Evolutionary conservation across 2,797 vertebrate genomes (phyloP).

Genomic region (Esox masquinongy): DNA sequence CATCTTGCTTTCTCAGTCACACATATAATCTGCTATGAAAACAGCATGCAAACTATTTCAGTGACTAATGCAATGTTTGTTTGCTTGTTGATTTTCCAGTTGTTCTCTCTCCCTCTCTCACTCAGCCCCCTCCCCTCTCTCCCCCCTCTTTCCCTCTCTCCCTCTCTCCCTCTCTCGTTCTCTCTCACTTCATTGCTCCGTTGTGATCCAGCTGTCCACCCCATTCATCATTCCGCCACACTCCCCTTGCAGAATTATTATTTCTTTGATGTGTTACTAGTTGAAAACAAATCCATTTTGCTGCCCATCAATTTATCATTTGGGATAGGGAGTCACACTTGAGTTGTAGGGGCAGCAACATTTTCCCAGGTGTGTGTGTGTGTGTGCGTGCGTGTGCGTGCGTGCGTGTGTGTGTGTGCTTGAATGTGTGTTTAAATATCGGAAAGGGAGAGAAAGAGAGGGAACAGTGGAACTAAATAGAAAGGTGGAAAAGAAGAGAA

Average conservation of each 20-base stretch:
- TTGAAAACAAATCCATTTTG: conserved; percentile 85
- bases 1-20: conserved; percentile 8
- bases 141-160: conserved; percentile 9
- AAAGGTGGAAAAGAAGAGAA: not conserved
- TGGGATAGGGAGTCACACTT: conserved; percentile 75
- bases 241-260: conserved; percentile 78
- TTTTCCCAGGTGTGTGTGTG: conserved; percentile 51
- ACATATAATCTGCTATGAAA: not conserved
- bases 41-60: conserved; percentile 30
- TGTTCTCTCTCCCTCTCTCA: conserved; percentile 8
- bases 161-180: conserved; percentile 44
- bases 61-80: conserved; percentile 51
- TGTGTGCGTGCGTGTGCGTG: not conserved
- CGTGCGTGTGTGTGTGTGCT: conserved; percentile 1
- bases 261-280: conserved; percentile 83
- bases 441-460: conserved; percentile 11
- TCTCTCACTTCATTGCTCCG: conserved; percentile 71
- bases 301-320: conserved; percentile 82
- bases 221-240: conserved; percentile 79
- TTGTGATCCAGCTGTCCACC: conserved; percentile 75
- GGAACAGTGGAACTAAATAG: not conserved
- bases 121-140: not conserved
- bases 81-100: conserved; percentile 66
- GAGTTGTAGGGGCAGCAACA: conserved; percentile 71
- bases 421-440: conserved; percentile 12